phyloP scores from a whole-genome alignment of 1,140 invertebrate genomes.

The Leptinotarsa lineolata region DNA sequence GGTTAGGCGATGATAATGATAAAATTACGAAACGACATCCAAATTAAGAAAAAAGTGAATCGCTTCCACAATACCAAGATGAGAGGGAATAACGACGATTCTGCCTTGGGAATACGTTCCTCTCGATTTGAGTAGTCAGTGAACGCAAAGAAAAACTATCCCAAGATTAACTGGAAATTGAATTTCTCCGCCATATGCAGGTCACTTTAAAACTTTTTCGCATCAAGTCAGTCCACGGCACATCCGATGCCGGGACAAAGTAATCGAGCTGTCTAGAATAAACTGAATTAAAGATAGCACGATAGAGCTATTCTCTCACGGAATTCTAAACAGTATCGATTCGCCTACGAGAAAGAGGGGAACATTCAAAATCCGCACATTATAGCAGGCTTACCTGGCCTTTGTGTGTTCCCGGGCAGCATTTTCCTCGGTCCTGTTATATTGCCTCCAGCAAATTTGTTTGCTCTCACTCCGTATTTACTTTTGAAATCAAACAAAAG shows the following conservation, averaged over 20 bases:
- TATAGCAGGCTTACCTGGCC: constrained; percentile 20
- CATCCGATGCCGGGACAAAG: constrained; percentile 10
- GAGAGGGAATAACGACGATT: background rate
- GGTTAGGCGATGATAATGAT: too few species aligned
- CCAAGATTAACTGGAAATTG: constrained; percentile 13
- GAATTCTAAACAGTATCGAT: constrained; percentile 31
- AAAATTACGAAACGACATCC: too few species aligned
- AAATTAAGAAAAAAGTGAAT: too few species aligned
- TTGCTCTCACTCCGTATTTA: constrained; percentile 28
- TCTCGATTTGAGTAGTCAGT: background rate
- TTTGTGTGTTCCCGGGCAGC: background rate
- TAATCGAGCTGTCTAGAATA: constrained; percentile 26
- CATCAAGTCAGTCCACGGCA: background rate
- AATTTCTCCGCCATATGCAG: constrained; percentile 19
- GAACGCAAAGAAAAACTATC: background rate
- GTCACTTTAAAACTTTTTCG: constrained; percentile 20
- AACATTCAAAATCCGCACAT: constrained; percentile 18
- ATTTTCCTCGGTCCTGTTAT: constrained; percentile 13
- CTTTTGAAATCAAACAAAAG: constrained; percentile 30
- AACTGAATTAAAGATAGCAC: constrained; percentile 29
- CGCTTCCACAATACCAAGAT: too few species aligned
- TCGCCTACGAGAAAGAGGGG: background rate
- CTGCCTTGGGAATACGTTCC: background rate
- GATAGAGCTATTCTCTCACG: constrained; percentile 28
- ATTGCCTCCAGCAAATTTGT: constrained; percentile 26